These are phyloP conservation scores for Eurois occulta DNA, from an alignment of 2,888 invertebrate species.

Conservation along the genomic window DNA sequence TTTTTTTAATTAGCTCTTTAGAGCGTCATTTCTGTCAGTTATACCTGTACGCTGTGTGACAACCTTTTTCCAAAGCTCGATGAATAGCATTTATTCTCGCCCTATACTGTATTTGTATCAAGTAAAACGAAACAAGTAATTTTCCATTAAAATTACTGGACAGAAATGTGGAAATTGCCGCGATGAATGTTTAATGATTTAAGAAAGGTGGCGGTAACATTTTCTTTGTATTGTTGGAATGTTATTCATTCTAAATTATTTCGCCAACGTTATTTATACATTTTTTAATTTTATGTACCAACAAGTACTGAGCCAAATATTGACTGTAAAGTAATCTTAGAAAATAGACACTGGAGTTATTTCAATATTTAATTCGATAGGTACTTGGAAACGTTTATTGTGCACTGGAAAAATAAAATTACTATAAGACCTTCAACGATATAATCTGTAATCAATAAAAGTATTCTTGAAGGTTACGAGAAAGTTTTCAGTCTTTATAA, in stretches of 20 bases:
- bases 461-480: neutral
- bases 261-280: neutral
- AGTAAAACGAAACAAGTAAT: slow-evolving; percentile 4
- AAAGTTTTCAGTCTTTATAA: neutral
- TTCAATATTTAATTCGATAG: neutral
- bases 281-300: neutral
- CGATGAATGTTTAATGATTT: slow-evolving; percentile 14
- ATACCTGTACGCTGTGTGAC: neutral
- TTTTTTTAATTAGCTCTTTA: neutral
- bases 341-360: neutral
- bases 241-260: neutral
- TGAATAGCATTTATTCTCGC: neutral
- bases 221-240: slow-evolving; percentile 1
- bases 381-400: neutral
- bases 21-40: neutral
- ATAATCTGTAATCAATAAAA: neutral
- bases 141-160: neutral
- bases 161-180: slow-evolving; percentile 14
- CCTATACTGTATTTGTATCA: neutral
- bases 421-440: neutral
- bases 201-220: slow-evolving; percentile 3
- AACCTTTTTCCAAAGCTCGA: neutral
- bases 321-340: neutral
- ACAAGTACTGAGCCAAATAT: neutral
- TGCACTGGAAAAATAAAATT: neutral